Evolutionary conservation across 1,140 invertebrate genomes (phyloP).

Genomic region (Steinernema khuongi): DNA sequence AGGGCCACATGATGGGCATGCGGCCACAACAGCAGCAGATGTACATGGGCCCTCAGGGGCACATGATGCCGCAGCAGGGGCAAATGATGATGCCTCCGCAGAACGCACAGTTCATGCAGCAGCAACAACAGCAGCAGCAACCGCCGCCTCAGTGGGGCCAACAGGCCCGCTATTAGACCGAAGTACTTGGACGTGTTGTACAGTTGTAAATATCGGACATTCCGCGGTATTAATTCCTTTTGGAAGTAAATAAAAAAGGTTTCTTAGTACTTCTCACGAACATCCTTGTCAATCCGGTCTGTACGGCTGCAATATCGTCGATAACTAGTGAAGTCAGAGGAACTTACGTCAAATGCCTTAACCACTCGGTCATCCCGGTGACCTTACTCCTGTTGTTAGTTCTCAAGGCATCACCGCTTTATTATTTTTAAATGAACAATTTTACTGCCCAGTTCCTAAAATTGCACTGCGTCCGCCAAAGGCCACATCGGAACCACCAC

Average conservation of each 20-base stretch:
- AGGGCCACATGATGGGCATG: background rate
- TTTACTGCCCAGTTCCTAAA: background rate
- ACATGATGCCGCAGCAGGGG: background rate
- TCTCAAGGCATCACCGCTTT: too few relatives aligned
- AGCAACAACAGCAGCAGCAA: background rate
- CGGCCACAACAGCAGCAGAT: background rate
- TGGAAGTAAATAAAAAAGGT: too few relatives aligned
- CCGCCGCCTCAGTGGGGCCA: background rate
- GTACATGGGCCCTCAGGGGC: conserved; percentile 2
- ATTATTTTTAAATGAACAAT: background rate
- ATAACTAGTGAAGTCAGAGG: too few relatives aligned
- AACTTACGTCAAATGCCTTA: too few relatives aligned
- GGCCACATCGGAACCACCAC: background rate
- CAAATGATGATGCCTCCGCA: background rate
- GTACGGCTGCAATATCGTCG: too few relatives aligned
- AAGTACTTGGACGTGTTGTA: background rate
- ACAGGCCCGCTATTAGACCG: background rate
- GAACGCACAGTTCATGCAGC: background rate
- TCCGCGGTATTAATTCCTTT: too few relatives aligned
- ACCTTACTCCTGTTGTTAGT: too few relatives aligned
- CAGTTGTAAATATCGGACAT: too few relatives aligned
- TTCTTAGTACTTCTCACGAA: too few relatives aligned
- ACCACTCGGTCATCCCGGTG: too few relatives aligned
- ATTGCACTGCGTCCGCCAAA: background rate
- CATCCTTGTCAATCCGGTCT: too few relatives aligned